These are phyloP conservation scores for Drosophila parvula DNA, from an alignment of 1,140 invertebrate genomes.

Conservation along the genomic window DNA sequence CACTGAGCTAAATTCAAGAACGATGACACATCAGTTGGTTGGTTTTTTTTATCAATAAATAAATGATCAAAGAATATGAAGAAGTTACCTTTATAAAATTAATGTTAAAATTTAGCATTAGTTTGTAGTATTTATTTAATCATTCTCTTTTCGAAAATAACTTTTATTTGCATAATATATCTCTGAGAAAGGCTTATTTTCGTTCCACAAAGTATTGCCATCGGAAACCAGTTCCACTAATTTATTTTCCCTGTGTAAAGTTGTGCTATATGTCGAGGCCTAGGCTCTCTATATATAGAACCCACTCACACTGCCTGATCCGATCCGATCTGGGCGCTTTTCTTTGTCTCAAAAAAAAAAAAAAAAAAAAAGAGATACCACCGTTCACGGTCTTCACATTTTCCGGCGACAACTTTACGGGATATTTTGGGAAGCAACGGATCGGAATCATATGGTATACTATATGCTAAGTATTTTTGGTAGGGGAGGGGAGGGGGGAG, in stretches of 20 bases:
- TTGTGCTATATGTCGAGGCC: constrained; percentile 9
- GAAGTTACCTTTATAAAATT: not conserved
- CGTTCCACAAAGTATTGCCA: not conserved
- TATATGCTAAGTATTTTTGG: not conserved
- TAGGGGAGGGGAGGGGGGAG: not conserved
- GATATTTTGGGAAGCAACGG: constrained; percentile 55
- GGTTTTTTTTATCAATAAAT: too few species aligned
- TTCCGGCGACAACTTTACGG: constrained; percentile 50
- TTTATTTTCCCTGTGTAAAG: constrained; percentile 1
- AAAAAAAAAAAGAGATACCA: constrained; percentile 38
- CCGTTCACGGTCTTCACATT: constrained; percentile 32
- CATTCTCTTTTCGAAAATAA: too few species aligned
- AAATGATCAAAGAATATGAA: too few species aligned
- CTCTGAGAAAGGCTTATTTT: not conserved
- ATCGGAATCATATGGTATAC: constrained; percentile 22
- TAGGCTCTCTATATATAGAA: constrained; percentile 23
- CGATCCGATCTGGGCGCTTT: constrained; percentile 8
- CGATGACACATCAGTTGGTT: not conserved
- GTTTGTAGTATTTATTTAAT: not conserved
- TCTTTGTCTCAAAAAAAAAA: constrained; percentile 42
- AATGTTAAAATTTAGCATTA: not conserved
- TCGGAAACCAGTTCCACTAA: not conserved
- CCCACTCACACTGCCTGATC: constrained; percentile 9
- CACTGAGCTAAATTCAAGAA: not conserved
- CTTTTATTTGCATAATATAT: not conserved